Evolutionary conservation across 2,888 invertebrate species (phyloP).

Genomic region (Tanypteryx hageni): DNA sequence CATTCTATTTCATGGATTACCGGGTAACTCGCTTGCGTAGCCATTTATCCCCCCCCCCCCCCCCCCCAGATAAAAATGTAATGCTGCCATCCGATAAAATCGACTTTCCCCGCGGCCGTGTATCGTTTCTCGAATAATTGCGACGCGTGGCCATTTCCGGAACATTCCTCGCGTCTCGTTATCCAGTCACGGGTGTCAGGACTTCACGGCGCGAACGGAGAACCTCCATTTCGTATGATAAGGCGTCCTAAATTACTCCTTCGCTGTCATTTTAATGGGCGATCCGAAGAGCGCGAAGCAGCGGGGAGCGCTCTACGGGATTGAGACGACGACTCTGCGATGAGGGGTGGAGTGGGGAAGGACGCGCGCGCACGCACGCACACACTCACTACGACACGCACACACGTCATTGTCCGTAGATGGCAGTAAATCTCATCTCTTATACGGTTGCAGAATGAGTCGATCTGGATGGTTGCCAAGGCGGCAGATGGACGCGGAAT

Average conservation of each 20-base stretch:
- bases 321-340: not conserved
- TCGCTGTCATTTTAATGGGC: not conserved
- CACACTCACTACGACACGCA: not conserved
- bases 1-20: no score
- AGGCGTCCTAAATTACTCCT: not conserved
- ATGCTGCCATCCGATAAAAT: no score
- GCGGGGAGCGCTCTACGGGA: not conserved
- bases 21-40: no score
- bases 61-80: no score
- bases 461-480: slow-evolving; percentile 33
- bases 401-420: not conserved
- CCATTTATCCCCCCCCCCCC: no score
- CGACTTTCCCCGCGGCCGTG: no score
- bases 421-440: not conserved
- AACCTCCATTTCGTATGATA: not conserved
- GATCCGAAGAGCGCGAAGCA: not conserved
- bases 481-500: slow-evolving; percentile 56
- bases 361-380: not conserved
- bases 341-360: not conserved
- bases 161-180: no score
- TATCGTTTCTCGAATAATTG: no score
- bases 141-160: no score
- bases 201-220: not conserved
- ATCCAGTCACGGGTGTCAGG: no score
- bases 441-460: not conserved